phyloP scores from a whole-genome alignment of 2,888 invertebrate genomes.

The Amaurobius ferox region DNA sequence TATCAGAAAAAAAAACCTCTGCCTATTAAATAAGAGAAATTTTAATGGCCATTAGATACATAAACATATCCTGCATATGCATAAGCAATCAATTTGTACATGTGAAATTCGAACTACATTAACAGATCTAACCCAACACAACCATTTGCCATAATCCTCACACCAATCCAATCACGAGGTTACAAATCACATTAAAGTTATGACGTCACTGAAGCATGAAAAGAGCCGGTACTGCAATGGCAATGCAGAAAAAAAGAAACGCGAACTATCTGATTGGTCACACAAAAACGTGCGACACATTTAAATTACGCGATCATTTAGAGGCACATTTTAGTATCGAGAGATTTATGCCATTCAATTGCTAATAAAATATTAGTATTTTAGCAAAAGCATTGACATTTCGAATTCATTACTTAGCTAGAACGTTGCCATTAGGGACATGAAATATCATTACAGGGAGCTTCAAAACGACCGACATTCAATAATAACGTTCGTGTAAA shows the following conservation, averaged over 20 bases:
- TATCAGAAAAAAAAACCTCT: no score
- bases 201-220: neutral
- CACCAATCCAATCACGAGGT: neutral
- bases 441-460: slow-evolving; percentile 58
- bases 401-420: slow-evolving; percentile 46
- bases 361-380: slow-evolving; percentile 35
- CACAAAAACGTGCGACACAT: neutral
- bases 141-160: neutral
- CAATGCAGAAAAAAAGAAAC: neutral
- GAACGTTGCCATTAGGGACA: slow-evolving; percentile 28
- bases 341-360: slow-evolving; percentile 21
- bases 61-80: neutral
- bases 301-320: neutral
- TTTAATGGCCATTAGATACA: neutral
- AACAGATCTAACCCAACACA: neutral
- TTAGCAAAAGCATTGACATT: slow-evolving; percentile 41
- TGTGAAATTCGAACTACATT: neutral
- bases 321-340: neutral
- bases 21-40: neutral
- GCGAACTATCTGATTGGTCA: neutral
- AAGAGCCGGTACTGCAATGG: neutral
- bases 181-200: neutral
- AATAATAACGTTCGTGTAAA: slow-evolving; percentile 33
- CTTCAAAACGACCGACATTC: slow-evolving; percentile 17
- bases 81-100: neutral